Conservation (phyloP, 2,888 invertebrate genomes). For the Drosophila infuscata region DNA sequence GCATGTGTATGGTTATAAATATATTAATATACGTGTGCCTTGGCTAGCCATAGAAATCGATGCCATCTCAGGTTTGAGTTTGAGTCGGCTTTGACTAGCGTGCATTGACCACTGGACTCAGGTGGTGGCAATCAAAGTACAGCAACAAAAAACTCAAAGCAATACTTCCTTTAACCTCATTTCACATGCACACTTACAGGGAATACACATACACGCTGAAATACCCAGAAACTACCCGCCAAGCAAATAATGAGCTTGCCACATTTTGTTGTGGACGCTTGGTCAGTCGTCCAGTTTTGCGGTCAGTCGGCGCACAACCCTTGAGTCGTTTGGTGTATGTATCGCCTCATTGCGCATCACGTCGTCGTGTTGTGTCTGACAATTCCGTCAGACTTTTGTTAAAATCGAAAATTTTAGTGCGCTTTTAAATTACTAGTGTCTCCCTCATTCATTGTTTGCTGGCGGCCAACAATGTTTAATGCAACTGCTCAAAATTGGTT, state of each 20-base stretch:
- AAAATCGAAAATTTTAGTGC: constrained; percentile 19
- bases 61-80: constrained; percentile 62
- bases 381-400: constrained; percentile 50
- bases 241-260: constrained; percentile 43
- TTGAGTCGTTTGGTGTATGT: constrained; percentile 68
- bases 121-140: constrained; percentile 45
- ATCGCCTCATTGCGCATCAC: constrained; percentile 39
- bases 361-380: constrained; percentile 34
- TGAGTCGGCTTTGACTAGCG: constrained; percentile 63
- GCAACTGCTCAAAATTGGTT: constrained; percentile 84
- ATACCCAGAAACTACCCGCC: constrained; percentile 70
- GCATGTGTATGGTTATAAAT: constrained; percentile 18
- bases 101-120: constrained; percentile 79
- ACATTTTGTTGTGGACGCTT: constrained; percentile 74
- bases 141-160: constrained; percentile 46
- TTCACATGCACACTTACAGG: constrained; percentile 65
- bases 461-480: constrained; percentile 76
- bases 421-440: constrained; percentile 57
- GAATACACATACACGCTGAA: constrained; percentile 15
- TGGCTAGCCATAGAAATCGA: constrained; percentile 62
- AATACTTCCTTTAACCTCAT: constrained; percentile 84
- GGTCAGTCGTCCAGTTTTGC: constrained; percentile 65
- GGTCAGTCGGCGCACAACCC: constrained; percentile 84
- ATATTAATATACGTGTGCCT: constrained; percentile 2
- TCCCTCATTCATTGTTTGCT: constrained; percentile 12